Evolutionary conservation across 2,797 vertebrate genomes (phyloP).

Genomic region (Choloepus didactylus): DNA sequence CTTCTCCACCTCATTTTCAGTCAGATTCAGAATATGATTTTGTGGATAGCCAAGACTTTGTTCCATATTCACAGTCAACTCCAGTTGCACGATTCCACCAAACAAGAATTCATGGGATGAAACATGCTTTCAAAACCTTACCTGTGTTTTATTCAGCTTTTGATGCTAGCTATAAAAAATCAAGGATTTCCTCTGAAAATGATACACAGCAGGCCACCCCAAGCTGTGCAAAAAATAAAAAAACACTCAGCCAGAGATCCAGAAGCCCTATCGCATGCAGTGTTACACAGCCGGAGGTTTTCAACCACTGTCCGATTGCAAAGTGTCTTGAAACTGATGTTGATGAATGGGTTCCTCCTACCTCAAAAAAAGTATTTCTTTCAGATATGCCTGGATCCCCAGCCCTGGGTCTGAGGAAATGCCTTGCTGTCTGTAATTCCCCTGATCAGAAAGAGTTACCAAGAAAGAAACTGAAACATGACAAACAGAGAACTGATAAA

Average conservation of each 20-base stretch:
- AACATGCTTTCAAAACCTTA: slow-evolving; percentile 62
- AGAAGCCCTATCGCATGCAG: not conserved
- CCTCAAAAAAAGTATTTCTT: slow-evolving; percentile 76
- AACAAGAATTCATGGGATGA: slow-evolving; percentile 60
- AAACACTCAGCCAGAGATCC: slow-evolving; percentile 9
- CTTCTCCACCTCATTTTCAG: slow-evolving; percentile 66
- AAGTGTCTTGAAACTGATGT: slow-evolving; percentile 14
- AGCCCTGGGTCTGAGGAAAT: slow-evolving; percentile 40
- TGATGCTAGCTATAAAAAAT: slow-evolving; percentile 76
- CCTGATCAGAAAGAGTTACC: not conserved
- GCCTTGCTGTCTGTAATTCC: not conserved
- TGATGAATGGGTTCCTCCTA: slow-evolving; percentile 80
- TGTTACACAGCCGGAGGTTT: slow-evolving; percentile 44
- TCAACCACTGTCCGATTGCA: not conserved
- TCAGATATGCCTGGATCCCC: slow-evolving; percentile 55
- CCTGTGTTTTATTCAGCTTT: slow-evolving; percentile 65
- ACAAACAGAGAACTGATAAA: not conserved
- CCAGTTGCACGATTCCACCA: slow-evolving; percentile 84
- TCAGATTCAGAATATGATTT: slow-evolving; percentile 77
- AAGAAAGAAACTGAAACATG: slow-evolving; percentile 71
- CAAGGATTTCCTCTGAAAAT: slow-evolving; percentile 77
- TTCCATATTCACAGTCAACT: slow-evolving; percentile 89
- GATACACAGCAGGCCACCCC: slow-evolving; percentile 37
- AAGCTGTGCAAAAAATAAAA: slow-evolving; percentile 55
- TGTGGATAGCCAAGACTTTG: slow-evolving; percentile 79